A percentile compares a stretch with the other conserved stretches of the same genome.
Conservation (phyloP, 2,888 invertebrate genomes). For the Drosophila kambysellisi region DNA sequence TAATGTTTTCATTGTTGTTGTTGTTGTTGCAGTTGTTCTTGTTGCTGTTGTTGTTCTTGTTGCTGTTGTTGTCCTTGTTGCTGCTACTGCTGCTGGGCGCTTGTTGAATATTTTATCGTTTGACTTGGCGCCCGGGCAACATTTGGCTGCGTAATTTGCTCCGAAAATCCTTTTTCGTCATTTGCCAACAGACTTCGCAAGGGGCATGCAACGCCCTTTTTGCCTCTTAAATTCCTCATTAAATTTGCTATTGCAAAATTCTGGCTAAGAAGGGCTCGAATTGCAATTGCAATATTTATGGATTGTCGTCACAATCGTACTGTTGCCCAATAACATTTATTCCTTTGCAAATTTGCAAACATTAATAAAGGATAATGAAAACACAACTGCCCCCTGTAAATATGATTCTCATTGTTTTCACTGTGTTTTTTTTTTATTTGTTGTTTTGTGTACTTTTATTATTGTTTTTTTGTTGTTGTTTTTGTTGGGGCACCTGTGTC, state of each 20-base stretch:
- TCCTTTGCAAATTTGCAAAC: constrained; percentile 51
- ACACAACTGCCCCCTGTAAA: constrained; percentile 52
- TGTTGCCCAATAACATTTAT: constrained; percentile 48
- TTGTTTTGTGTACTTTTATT: constrained; percentile 21
- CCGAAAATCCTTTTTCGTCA: constrained; percentile 69
- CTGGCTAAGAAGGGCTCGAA: constrained; percentile 1
- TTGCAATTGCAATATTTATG: constrained; percentile 29
- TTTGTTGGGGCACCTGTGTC: constrained; percentile 53
- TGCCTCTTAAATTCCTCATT: constrained; percentile 37
- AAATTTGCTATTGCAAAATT: constrained; percentile 9
- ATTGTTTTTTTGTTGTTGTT: constrained; percentile 20
- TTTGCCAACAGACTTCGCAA: constrained; percentile 34
- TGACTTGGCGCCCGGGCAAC: constrained; percentile 76
- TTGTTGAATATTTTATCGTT: constrained; percentile 81
- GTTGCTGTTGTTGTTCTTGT: constrained; percentile 61
- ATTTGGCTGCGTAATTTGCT: constrained; percentile 74
- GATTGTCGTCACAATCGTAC: constrained; percentile 5
- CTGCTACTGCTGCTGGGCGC: constrained; percentile 50
- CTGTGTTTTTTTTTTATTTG: constrained; percentile 32
- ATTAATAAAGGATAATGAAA: constrained; percentile 57
- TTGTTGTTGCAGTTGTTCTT: constrained; percentile 33
- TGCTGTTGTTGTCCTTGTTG: constrained; percentile 69
- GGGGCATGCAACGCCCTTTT: background rate
- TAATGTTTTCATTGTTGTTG: constrained; percentile 73
- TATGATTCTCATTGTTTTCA: constrained; percentile 60